Evolutionary conservation across 1,140 invertebrate species (phyloP), one percentile per base, ranked within the genome.

Genomic region (Condylostylus longicornis): DNA sequence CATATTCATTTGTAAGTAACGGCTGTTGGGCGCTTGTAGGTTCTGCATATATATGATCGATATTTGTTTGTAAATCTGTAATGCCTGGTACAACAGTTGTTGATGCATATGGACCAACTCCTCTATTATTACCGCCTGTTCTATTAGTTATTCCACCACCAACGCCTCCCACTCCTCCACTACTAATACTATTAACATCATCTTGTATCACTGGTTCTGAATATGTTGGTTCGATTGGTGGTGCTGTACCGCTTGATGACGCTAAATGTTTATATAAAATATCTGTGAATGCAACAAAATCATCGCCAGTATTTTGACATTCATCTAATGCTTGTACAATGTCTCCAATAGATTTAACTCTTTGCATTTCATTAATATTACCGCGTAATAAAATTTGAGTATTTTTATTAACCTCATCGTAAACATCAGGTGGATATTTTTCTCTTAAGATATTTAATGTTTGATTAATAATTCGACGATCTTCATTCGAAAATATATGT

Each of bases 1-100:
- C 44, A 29, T 58, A 58, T 8, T 52, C 44, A 27, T 43, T 44
- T 10, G 25, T 18, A n/a, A 57, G 32, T 13, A 54, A 18, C n/a
- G 47, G 52, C 13, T 41, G 47, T 25, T 50, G 42, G 3, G 30
- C 35, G 28, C 38, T 42, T 15, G 18, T 33, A 4, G 41, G 47
- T 35, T 53, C 51, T 18, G 51, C 35, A 34, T 54, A 54, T 35
- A 53, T 48, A 28, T 44, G 45, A 33, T 56, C 49, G 0, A 42
- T 40, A 30, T 41, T 48, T 28, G 21, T 33, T 13, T 19, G n/a
- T 6, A n/a, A 14, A 7, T 42, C 34, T 2, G 17, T 13, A 10
- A 13, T 37, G 10, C n/a, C 3, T 5, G 13, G 13, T 9, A 5
- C 23, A 22, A 30, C 13, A 22, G n/a, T 28, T 2, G 15, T 33